A percentile compares a stretch with the other conserved stretches of the same genome.
These are phyloP conservation scores for Aldrovandia affinis DNA, from an alignment of 2,797 vertebrate species.

Conservation along the genomic window DNA sequence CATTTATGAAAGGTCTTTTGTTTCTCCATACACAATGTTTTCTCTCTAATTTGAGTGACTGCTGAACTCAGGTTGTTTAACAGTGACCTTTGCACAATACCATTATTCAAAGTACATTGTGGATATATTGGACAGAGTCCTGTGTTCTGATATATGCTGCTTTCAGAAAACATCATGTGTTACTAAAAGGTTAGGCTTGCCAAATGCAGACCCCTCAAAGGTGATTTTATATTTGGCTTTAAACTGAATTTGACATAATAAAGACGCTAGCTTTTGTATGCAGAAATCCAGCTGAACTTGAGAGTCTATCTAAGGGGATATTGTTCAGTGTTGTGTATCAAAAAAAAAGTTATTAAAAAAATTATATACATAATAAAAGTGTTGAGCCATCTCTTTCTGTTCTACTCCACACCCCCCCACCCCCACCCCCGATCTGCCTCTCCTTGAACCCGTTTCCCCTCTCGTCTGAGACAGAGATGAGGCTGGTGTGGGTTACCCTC, in stretches of 20 bases:
- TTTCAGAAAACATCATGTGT: no score
- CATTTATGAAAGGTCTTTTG: no score
- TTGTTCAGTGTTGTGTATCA: neutral
- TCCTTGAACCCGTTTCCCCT: constrained; percentile 23
- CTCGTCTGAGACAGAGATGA: constrained; percentile 46
- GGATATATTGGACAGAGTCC: no score
- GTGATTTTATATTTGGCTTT: neutral
- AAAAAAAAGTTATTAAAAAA: no score
- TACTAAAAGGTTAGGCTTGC: no score
- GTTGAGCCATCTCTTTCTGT: neutral
- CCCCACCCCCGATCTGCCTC: neutral
- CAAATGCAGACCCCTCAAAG: neutral
- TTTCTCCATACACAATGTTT: no score
- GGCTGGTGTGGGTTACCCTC: constrained; percentile 46
- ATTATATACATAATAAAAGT: neutral
- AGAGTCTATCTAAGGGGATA: neutral
- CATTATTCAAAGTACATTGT: no score
- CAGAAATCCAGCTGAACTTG: neutral
- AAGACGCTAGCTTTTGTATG: neutral
- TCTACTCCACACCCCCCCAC: constrained; percentile 7
- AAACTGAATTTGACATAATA: neutral
- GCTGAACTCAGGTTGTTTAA: no score
- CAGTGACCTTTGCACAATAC: no score
- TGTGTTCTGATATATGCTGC: no score
- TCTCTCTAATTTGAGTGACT: no score